Conservation (phyloP, 2,888 invertebrate species). For the Agrochola litura region DNA sequence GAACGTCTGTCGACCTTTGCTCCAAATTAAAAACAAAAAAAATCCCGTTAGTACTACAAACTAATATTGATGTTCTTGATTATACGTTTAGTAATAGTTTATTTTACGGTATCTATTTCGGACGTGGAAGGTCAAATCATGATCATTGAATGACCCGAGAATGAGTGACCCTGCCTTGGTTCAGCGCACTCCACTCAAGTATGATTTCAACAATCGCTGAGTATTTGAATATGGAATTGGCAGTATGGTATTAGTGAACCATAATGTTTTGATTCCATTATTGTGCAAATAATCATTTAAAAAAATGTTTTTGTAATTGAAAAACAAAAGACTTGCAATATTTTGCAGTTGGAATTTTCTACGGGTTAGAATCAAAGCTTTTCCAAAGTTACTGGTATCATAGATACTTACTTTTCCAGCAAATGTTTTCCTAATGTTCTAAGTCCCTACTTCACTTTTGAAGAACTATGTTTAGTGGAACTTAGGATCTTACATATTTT, state of each 20-base stretch:
- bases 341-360: background rate
- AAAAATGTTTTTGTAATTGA: background rate
- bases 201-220: slow-evolving; percentile 47
- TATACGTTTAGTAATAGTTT: slow-evolving; percentile 57
- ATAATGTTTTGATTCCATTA: slow-evolving; percentile 9
- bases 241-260: slow-evolving; percentile 15
- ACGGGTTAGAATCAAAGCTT: background rate
- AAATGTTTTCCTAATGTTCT: too few species aligned
- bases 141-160: slow-evolving; percentile 51
- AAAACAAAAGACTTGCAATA: background rate
- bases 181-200: slow-evolving; percentile 56
- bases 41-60: slow-evolving; percentile 47
- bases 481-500: too few species aligned
- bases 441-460: too few species aligned
- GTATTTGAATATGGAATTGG: slow-evolving; percentile 39
- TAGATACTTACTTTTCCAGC: too few species aligned
- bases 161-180: slow-evolving; percentile 46
- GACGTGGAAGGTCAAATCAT: slow-evolving; percentile 61
- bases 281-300: background rate
- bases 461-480: too few species aligned
- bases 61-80: slow-evolving; percentile 48
- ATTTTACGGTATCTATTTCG: slow-evolving; percentile 44
- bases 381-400: too few species aligned
- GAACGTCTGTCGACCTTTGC: slow-evolving; percentile 46
- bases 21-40: slow-evolving; percentile 43